Base-by-base conservation (phyloP, 1,140 invertebrate genomes). In the Drosophila aff. region DNA sequence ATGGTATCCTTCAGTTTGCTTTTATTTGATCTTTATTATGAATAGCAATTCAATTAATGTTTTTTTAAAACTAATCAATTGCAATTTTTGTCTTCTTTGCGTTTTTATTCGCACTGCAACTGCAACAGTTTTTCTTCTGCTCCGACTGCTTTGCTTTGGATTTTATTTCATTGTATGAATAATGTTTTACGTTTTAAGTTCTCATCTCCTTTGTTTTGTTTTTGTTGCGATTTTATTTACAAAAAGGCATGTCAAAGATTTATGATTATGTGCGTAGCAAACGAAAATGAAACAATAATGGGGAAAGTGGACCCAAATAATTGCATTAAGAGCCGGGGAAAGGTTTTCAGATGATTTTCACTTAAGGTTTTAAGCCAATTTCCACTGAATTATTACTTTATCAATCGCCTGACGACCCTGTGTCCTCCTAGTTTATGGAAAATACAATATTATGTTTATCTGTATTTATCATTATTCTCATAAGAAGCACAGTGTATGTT, bases 91-190 rank as follows among this genome's bases (percentile, higher is more conserved):
- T 49, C 62, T 59, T 49, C 21, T 44, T 58, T 68, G 55, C 16
- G 44, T 64, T 38, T 18, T 31, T 52, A 47, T 55, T n/a, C 57
- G 52, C 60, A 40, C 65, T 76, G 60, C 76, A 83, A 71, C 63
- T 72, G 73, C 73, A 79, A 82, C 49, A 64, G 77, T 87, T 76
- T 55, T 41, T 44, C 52, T 62, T 75, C 53, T 40, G 53, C 53
- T 26, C 36, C 18, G 71, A 71, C 81, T 74, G 65, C 68, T 49
- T 60, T 72, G 77, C 68, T 55, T 60, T 66, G 59, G 73, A 55
- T 80, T 86, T 91, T 86, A 75, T 67, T 91, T 91, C 82, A 86
- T 91, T 91, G 76, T 44, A 91, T 91, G 82, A 87, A 83, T 91
- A 69, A 67, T 73, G 67, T 82, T 80, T 79, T 65, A 69, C 33